These are phyloP conservation scores for Lineus longissimus DNA, from an alignment of 1,140 invertebrate genomes.

Conservation along the genomic window DNA sequence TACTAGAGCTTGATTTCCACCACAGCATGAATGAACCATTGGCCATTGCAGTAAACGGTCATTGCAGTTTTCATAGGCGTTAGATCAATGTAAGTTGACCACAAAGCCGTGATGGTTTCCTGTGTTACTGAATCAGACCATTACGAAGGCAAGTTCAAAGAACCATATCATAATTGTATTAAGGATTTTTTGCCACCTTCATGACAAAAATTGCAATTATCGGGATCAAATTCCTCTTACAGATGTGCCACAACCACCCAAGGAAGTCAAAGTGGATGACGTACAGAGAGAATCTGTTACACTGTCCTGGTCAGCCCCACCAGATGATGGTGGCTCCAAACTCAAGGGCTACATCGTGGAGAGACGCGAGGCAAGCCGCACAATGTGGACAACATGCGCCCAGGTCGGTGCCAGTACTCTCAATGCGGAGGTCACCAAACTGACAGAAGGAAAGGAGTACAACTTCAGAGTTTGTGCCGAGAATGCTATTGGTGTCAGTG, in stretches of 20 bases:
- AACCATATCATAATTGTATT: too few species aligned
- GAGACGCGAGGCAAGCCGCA: slow-evolving; percentile 80
- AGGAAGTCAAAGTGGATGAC: slow-evolving; percentile 51
- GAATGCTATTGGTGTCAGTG: slow-evolving; percentile 89
- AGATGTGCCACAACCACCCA: slow-evolving; percentile 55
- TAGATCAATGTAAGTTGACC: too few species aligned
- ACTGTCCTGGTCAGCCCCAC: slow-evolving; percentile 64
- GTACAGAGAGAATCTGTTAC: slow-evolving; percentile 52
- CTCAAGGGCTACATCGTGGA: slow-evolving; percentile 93
- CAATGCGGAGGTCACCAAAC: slow-evolving; percentile 61
- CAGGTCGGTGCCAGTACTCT: slow-evolving; percentile 65
- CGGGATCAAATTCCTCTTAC: too few species aligned
- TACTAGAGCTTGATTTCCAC: too few species aligned
- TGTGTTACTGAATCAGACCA: background rate
- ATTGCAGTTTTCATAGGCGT: too few species aligned
- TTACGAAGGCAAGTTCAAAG: background rate
- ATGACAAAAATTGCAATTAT: too few species aligned
- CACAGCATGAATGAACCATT: too few species aligned
- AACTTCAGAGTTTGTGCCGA: slow-evolving; percentile 89
- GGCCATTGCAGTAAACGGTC: too few species aligned
- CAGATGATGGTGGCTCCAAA: slow-evolving; percentile 81
- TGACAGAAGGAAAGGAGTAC: slow-evolving; percentile 83
- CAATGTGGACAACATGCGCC: slow-evolving; percentile 53
- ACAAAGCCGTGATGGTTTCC: too few species aligned
- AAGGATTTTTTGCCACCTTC: too few species aligned